These are phyloP conservation scores for Alouatta palliata DNA, from an alignment of 2,113 vertebrate genomes.

Conservation along the genomic window DNA sequence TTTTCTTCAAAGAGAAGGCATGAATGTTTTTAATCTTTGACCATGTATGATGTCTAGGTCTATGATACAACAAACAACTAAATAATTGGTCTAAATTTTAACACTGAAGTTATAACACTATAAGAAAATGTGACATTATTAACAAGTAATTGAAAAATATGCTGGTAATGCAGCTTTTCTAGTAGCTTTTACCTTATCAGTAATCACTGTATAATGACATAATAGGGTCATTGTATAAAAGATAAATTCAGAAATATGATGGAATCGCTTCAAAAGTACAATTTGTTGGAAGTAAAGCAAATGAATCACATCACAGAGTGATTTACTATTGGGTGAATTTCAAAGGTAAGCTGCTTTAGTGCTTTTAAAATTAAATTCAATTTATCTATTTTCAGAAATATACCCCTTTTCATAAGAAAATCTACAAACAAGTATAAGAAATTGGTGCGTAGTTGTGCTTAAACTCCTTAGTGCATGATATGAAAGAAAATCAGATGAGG, in stretches of 20 bases:
- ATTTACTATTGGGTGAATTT: neutral
- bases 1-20: neutral
- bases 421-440: neutral
- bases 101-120: neutral
- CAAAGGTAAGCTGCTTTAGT: neutral
- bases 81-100: constrained; percentile 14
- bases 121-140: neutral
- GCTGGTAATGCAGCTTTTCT: neutral
- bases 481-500: neutral
- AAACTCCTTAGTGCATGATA: neutral
- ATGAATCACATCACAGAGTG: neutral
- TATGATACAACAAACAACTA: neutral
- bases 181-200: neutral
- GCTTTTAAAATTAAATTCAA: constrained; percentile 38
- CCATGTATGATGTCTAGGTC: neutral
- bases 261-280: neutral
- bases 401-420: constrained; percentile 17
- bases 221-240: constrained; percentile 23
- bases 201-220: constrained; percentile 18
- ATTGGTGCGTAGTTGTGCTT: neutral
- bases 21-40: neutral
- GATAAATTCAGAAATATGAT: neutral
- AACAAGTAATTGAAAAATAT: constrained; percentile 48
- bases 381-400: constrained; percentile 24
- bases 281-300: constrained; percentile 38